phyloP scores from a whole-genome alignment of 2,113 vertebrate species.

The Pongo abelii region DNA sequence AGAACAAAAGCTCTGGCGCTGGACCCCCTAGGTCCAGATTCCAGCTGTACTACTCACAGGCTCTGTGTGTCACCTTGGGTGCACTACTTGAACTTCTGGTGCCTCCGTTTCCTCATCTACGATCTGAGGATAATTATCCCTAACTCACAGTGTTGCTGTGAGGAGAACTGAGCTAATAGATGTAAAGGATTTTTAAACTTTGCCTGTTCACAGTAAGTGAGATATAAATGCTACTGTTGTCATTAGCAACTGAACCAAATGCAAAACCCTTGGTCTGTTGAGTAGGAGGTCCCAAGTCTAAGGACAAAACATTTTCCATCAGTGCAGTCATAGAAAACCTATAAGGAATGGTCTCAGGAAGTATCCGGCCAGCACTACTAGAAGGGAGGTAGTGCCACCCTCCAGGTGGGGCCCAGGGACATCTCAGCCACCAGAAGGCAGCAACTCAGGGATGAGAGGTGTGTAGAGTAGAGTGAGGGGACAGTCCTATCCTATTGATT shows the following conservation, averaged over 20 bases:
- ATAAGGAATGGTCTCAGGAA: not conserved
- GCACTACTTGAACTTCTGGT: not conserved
- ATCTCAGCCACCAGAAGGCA: not conserved
- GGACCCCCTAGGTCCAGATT: not conserved
- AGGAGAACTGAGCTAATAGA: not conserved
- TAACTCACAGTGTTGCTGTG: not conserved
- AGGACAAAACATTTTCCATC: not conserved
- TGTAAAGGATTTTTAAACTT: conserved; percentile 8
- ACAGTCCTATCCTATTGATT: not conserved
- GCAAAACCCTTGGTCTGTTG: not conserved
- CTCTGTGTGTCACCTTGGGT: not conserved
- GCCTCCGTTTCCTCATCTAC: not conserved
- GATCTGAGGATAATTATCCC: not conserved
- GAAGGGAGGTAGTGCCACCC: not conserved
- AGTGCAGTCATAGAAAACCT: not conserved
- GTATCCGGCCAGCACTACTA: not conserved
- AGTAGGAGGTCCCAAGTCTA: not conserved
- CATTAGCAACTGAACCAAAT: not conserved
- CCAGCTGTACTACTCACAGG: not conserved
- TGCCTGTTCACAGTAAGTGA: not conserved
- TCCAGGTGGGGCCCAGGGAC: not conserved
- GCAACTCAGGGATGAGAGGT: not conserved
- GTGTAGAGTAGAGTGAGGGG: not conserved
- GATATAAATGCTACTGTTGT: not conserved
- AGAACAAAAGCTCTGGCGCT: not conserved